Evolutionary conservation across 37 sponge, comb jelly and placozoan species (phyloP), one percentile per base, ranked within the genome.

Genomic region (Theonella swinhoei): DNA sequence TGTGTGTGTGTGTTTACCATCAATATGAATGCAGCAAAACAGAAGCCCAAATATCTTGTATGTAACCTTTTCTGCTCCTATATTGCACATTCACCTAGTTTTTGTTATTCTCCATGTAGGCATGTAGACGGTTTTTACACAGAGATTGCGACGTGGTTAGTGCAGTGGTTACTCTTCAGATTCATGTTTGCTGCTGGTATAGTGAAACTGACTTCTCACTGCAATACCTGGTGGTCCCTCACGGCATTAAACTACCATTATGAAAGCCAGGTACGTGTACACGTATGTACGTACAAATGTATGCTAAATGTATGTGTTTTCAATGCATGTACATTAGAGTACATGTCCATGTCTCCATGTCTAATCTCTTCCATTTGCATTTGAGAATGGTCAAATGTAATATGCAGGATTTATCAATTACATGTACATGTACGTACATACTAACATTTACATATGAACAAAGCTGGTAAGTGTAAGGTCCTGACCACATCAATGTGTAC

Each of bases 101-200:
- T 64, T 64, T 28, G 14, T 20, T 14, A 59, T 20, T 20, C 20
- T 59, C 20, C 61, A 59, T 59, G 61, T 59, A 87, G 91, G 30
- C 66, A 79, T 24, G 42, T 0, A 23, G n/a, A 81, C 3, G 26
- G 81, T 9, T 43, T 80, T 31, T 83, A 91, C 42, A 90, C 91
- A 64, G 68, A 80, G 8, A n/a, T n/a, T 29, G 77, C 84, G 9
- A 29, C 96, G 76, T 98, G 96, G 96, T 75, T 98, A 33, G 83
- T 98, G 7, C 83, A 81, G 31, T 98, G 98, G 98, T 80, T 98
- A 0, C 84, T 94, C 29, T 98, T 98, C 74, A 75, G 98, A 1
- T 91, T 98, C n/a, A 96, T 98, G 96, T 98, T 98, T 91, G 94
- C 96, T 23, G 94, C 96, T 42, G 98, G 98, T 0, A 79, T 98